Base-by-base conservation (phyloP, 2,888 invertebrate species). In the Baronia brevicornis region DNA sequence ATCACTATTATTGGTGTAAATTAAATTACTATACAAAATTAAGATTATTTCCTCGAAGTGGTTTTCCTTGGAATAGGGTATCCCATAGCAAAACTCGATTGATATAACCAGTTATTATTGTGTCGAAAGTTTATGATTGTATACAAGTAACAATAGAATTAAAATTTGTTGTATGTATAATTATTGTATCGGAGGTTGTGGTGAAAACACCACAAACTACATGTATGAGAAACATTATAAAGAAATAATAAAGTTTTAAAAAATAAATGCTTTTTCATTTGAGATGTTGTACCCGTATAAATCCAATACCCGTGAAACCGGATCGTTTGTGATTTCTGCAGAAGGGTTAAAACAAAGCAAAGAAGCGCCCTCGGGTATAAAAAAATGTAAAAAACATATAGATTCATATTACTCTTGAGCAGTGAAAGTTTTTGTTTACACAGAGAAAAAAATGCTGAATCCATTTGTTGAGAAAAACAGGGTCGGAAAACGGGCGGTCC, bases 151-250 rank as follows among this genome's bases (percentile, higher is more conserved):
- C 73, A 74, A 78, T 79, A 79, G 74, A 62, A 66, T 69, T 61
- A 65, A 70, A 67, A 73, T 62, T 79, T 79, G 80, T 82, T 82
- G 78, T 79, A 78, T 73, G 78, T 77, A 79, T 67, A n/a, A n/a
- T n/a, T 60, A 74, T 60, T 58, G 58, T 72, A 74, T 59, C 60
- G 55, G 59, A 62, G 46, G 61, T 66, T 60, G 74, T 69, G 55
- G 51, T 48, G 50, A 54, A 70, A 61, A 61, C 61, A 53, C 61
- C 66, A 69, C 71, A 69, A 74, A 69, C 63, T 80, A 79, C 70
- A 73, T 74, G 78, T 82, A 75, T 79, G 73, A 78, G 78, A 69
- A 79, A 77, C 71, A 80, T 79, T 79, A 79, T 77, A 72, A 80
- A 73, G 69, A 80, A 75, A 78, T 68, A 80, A 79, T 80, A 82